These are phyloP conservation scores for Calidris pygmaea DNA, from an alignment of 2,113 vertebrate species.

Conservation along the genomic window DNA sequence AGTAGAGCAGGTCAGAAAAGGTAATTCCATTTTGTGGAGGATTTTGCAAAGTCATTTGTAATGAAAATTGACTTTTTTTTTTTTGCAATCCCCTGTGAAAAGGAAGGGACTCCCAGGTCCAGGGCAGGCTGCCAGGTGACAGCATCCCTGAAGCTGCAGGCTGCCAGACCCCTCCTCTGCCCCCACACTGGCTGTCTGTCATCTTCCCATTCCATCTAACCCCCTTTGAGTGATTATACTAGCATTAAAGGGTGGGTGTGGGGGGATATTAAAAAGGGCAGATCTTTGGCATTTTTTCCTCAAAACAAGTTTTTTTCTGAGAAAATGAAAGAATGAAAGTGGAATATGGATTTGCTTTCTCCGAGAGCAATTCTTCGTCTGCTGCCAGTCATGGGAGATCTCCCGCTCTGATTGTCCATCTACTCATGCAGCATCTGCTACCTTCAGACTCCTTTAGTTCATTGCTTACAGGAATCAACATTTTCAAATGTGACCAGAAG, in stretches of 20 bases:
- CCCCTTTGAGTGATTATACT: neutral
- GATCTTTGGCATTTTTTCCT: neutral
- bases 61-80: neutral
- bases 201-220: neutral
- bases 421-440: neutral
- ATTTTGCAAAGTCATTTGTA: constrained; percentile 43
- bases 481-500: neutral
- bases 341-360: neutral
- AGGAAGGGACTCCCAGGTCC: neutral
- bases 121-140: constrained; percentile 22
- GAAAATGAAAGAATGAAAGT: neutral
- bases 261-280: neutral
- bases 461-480: neutral
- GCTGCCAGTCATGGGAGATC: neutral
- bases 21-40: constrained; percentile 10
- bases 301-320: neutral
- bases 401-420: neutral
- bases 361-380: neutral
- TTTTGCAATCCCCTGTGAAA: neutral
- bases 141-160: neutral
- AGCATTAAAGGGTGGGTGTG: neutral
- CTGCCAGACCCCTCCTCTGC: neutral
- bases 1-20: neutral
- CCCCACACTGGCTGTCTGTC: neutral
- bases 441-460: neutral